Conservation (phyloP, 2,113 vertebrate genomes). For the Plestiodon gilberti region DNA sequence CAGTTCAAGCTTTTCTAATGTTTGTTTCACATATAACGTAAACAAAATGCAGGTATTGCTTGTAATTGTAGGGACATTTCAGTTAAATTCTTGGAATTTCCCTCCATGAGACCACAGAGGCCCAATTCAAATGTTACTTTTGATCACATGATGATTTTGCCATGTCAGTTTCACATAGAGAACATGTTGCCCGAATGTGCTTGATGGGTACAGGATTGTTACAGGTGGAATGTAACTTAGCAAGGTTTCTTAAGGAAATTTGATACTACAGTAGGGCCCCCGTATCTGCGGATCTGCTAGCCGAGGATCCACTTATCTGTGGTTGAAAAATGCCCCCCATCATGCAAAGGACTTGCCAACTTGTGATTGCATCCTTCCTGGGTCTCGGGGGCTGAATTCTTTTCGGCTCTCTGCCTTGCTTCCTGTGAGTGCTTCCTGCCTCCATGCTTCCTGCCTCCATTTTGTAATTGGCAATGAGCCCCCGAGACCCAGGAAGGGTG, state of each 20-base stretch:
- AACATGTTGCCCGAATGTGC: background rate
- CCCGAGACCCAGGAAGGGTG: too few species aligned
- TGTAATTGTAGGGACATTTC: background rate
- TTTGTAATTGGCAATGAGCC: too few species aligned
- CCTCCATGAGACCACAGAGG: background rate
- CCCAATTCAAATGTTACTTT: background rate
- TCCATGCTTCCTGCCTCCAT: too few species aligned
- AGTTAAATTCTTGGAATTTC: background rate
- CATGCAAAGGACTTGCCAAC: too few species aligned
- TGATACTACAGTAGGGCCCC: background rate
- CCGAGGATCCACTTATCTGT: too few species aligned
- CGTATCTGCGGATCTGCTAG: too few species aligned
- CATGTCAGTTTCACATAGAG: background rate
- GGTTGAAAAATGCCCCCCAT: too few species aligned
- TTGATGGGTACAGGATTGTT: background rate
- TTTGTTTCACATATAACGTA: background rate
- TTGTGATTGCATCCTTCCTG: too few species aligned
- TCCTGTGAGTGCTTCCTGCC: too few species aligned
- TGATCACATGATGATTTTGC: background rate
- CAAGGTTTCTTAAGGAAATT: background rate
- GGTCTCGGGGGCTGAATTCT: too few species aligned
- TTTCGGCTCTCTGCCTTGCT: too few species aligned
- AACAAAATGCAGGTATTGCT: background rate
- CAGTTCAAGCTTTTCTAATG: background rate
- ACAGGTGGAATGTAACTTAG: background rate